Percentiles rank a stretch among this genome's conserved stretches.
Evolutionary conservation across 2,888 invertebrate genomes (phyloP).

Genomic region (Acanthosepion esculentum): DNA sequence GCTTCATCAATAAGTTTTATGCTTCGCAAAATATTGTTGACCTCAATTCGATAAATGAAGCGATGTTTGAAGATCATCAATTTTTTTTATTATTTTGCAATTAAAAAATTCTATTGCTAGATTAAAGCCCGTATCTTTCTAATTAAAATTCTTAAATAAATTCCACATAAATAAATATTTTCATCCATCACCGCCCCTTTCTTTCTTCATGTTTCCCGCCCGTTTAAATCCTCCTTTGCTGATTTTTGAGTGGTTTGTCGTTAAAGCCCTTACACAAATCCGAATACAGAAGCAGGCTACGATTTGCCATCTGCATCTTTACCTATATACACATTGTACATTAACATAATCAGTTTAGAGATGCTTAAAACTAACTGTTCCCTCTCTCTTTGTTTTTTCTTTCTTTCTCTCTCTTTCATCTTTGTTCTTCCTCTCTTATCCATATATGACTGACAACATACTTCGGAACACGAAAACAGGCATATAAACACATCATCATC

Average conservation of each 20-base stretch:
- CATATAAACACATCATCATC: no score
- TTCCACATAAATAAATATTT: constrained; percentile 24
- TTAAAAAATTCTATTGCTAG: constrained; percentile 9
- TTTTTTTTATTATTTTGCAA: not conserved
- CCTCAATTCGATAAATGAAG: not conserved
- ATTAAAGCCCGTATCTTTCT: not conserved
- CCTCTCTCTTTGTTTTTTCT: not conserved
- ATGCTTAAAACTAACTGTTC: not conserved
- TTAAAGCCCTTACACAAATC: not conserved
- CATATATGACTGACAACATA: no score
- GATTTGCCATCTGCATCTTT: not conserved
- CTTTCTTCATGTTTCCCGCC: not conserved
- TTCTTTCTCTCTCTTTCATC: not conserved
- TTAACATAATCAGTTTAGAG: not conserved
- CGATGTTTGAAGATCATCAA: not conserved
- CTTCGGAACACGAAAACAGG: no score
- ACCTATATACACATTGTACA: not conserved
- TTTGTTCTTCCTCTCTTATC: not conserved
- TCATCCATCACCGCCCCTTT: not conserved
- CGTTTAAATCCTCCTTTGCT: not conserved
- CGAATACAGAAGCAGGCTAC: not conserved
- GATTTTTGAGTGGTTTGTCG: not conserved
- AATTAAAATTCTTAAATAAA: constrained; percentile 23
- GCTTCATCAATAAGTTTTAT: not conserved
- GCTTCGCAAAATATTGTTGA: not conserved